Percentiles rank a stretch among this genome's conserved stretches.
These are phyloP conservation scores for Lates calcarifer DNA, from an alignment of 2,113 vertebrate genomes.

Conservation along the genomic window DNA sequence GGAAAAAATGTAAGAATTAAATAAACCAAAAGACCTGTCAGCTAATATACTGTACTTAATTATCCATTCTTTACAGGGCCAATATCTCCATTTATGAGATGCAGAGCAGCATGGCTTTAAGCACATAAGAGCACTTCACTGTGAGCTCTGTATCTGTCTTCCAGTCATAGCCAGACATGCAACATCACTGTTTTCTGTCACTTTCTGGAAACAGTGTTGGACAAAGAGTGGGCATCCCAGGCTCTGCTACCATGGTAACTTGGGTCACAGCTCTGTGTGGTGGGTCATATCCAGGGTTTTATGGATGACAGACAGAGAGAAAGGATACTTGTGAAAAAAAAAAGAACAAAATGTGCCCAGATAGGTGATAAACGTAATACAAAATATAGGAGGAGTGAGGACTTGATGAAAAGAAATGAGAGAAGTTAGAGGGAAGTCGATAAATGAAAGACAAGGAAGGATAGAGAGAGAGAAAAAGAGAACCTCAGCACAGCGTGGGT, in stretches of 20 bases:
- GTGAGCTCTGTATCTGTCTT: conserved; percentile 20
- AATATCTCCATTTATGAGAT: conserved; percentile 28
- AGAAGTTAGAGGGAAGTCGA: conserved; percentile 47
- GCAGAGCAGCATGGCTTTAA: conserved; percentile 23
- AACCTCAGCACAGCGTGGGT: conserved; percentile 82
- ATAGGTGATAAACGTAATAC: conserved; percentile 47
- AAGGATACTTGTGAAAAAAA: conserved; percentile 55
- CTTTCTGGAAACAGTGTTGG: conserved; percentile 68
- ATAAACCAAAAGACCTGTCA: background rate
- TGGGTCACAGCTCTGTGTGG: conserved; percentile 77
- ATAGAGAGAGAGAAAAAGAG: conserved; percentile 63
- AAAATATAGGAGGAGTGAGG: conserved; percentile 36
- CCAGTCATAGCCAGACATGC: conserved; percentile 45
- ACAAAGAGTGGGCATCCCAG: conserved; percentile 76
- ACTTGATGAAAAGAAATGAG: conserved; percentile 58
- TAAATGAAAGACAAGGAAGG: conserved; percentile 65
- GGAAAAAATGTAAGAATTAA: background rate
- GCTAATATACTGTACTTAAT: conserved; percentile 12
- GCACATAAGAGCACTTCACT: conserved; percentile 43
- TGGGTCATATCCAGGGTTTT: conserved; percentile 78
- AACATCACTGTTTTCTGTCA: conserved; percentile 70
- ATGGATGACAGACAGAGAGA: conserved; percentile 52
- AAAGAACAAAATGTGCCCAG: conserved; percentile 55
- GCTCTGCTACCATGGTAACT: conserved; percentile 84
- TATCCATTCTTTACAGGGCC: conserved; percentile 3